Conservation (phyloP, 2,888 invertebrate genomes). For the Drosophila subsilvestris region DNA sequence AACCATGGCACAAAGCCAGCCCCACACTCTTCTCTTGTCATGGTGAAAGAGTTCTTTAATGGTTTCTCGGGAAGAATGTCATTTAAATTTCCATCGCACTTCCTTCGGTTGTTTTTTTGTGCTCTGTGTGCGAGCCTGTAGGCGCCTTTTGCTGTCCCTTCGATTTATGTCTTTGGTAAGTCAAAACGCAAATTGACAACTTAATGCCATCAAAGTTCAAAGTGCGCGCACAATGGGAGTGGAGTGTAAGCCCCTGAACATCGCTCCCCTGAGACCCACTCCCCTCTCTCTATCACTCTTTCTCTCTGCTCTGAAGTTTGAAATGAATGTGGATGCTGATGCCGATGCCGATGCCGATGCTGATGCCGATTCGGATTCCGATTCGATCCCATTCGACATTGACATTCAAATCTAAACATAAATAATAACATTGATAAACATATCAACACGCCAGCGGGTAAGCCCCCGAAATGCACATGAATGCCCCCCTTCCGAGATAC, state of each 20-base stretch:
- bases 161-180: constrained; percentile 57
- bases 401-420: constrained; percentile 81
- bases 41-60: neutral
- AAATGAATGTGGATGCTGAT: constrained; percentile 32
- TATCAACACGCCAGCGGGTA: constrained; percentile 70
- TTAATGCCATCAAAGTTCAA: constrained; percentile 80
- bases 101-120: neutral
- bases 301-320: neutral
- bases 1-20: neutral
- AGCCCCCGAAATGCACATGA: constrained; percentile 40
- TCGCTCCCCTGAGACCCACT: constrained; percentile 18
- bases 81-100: neutral
- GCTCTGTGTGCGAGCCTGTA: neutral
- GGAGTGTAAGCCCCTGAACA: constrained; percentile 8
- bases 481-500: constrained; percentile 36
- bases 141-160: constrained; percentile 15
- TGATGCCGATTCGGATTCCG: constrained; percentile 19
- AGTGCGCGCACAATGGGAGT: constrained; percentile 55
- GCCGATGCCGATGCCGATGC: constrained; percentile 21
- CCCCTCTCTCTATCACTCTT: neutral
- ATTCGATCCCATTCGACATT: constrained; percentile 64
- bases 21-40: neutral
- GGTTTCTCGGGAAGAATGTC: neutral
- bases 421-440: constrained; percentile 81
- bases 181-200: constrained; percentile 77